Percentiles rank a stretch among this genome's conserved stretches.
Conservation (phyloP, 1,140 invertebrate species). For the Limonius californicus region DNA sequence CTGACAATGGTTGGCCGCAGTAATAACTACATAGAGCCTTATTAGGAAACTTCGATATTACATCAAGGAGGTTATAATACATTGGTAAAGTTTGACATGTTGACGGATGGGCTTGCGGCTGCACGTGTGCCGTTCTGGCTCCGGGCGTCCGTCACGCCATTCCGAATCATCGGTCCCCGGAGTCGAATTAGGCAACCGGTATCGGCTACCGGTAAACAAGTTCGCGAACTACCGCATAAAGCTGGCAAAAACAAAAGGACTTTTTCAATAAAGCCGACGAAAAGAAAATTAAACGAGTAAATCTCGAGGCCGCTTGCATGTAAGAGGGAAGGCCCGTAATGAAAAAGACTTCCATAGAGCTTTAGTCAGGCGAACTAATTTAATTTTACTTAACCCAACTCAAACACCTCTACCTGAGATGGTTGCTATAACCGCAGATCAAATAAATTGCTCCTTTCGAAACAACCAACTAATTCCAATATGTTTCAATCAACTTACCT, state of each 20-base stretch:
- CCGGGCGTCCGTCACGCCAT: slow-evolving; percentile 14
- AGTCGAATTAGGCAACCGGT: slow-evolving; percentile 4
- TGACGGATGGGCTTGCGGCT: slow-evolving; percentile 23
- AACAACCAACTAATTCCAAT: not conserved
- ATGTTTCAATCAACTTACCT: not conserved
- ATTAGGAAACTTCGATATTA: slow-evolving; percentile 37
- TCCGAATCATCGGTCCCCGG: slow-evolving; percentile 19
- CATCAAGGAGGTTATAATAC: slow-evolving; percentile 25
- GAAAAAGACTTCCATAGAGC: slow-evolving; percentile 2
- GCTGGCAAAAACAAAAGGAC: slow-evolving; percentile 7
- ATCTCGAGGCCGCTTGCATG: slow-evolving; percentile 22
- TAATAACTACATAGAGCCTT: slow-evolving; percentile 29
- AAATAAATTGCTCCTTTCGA: slow-evolving; percentile 11
- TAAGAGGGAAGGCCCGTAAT: slow-evolving; percentile 13
- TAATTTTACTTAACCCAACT: slow-evolving; percentile 16
- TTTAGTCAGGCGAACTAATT: slow-evolving; percentile 7
- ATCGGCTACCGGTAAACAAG: slow-evolving; percentile 16
- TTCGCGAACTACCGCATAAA: slow-evolving; percentile 14
- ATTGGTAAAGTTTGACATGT: slow-evolving; percentile 30
- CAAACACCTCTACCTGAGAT: slow-evolving; percentile 7
- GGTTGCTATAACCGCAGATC: slow-evolving; percentile 1
- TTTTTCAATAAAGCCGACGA: slow-evolving; percentile 4
- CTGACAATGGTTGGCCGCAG: slow-evolving; percentile 14
- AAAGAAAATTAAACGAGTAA: slow-evolving; percentile 24
- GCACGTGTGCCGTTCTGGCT: slow-evolving; percentile 13